phyloP scores from a whole-genome alignment of 2,797 vertebrate species.

The Silurus aristotelis region DNA sequence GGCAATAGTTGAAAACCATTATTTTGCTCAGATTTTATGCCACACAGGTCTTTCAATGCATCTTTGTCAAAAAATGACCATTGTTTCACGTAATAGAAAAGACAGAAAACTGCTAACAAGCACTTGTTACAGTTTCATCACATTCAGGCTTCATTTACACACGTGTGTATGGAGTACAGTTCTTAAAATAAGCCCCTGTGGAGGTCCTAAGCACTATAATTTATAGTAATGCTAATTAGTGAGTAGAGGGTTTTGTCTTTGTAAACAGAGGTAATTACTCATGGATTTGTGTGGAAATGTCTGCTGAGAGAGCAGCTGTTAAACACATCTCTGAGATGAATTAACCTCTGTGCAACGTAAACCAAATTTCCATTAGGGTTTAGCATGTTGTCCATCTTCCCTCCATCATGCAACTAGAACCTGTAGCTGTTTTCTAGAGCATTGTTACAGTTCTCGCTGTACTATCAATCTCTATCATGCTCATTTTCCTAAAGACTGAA shows the following conservation, averaged over 20 bases:
- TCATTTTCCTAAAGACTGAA: neutral
- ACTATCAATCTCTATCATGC: neutral
- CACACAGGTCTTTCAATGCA: slow-evolving; percentile 1
- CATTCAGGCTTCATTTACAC: slow-evolving; percentile 58
- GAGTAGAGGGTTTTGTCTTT: slow-evolving; percentile 68
- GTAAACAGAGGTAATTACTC: slow-evolving; percentile 76
- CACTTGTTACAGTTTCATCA: slow-evolving; percentile 24
- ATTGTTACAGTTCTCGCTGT: neutral
- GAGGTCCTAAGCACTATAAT: slow-evolving; percentile 67
- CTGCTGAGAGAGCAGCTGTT: slow-evolving; percentile 64
- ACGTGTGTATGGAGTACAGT: slow-evolving; percentile 54
- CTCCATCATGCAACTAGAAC: neutral
- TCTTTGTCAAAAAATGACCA: slow-evolving; percentile 2
- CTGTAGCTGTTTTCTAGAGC: neutral
- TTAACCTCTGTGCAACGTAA: slow-evolving; percentile 42
- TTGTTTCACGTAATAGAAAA: slow-evolving; percentile 11
- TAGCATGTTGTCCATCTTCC: neutral
- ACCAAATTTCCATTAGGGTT: slow-evolving; percentile 1
- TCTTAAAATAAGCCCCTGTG: slow-evolving; percentile 63
- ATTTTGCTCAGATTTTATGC: neutral
- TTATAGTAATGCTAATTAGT: slow-evolving; percentile 75
- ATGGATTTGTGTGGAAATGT: slow-evolving; percentile 69
- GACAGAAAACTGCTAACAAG: slow-evolving; percentile 27
- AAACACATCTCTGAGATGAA: slow-evolving; percentile 52
- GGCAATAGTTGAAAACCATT: slow-evolving; percentile 5